Evolutionary conservation across 2,113 vertebrate genomes (phyloP).

Genomic region (Philantomba maxwellii): DNA sequence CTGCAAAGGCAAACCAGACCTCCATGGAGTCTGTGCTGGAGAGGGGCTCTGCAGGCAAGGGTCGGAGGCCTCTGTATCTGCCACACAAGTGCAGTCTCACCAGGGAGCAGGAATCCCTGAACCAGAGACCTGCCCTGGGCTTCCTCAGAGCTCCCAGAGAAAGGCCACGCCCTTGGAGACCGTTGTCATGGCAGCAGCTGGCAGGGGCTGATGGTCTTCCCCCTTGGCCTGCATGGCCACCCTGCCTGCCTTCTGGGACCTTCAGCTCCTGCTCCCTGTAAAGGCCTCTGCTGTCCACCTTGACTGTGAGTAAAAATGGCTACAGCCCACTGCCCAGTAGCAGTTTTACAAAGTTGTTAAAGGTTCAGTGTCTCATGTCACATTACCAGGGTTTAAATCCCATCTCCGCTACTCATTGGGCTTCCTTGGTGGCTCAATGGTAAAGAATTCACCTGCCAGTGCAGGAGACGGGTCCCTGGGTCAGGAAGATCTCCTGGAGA

Average conservation of each 20-base stretch:
- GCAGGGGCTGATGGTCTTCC: not conserved
- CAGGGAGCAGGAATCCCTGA: not conserved
- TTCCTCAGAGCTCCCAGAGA: not conserved
- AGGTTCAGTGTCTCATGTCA: not conserved
- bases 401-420: not conserved
- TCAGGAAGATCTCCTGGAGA: not conserved
- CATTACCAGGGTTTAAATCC: not conserved
- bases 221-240: not conserved
- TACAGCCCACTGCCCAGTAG: not conserved
- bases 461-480: not conserved
- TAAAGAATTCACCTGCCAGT: not conserved
- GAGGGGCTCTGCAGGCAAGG: not conserved
- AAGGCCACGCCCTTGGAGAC: not conserved
- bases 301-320: not conserved
- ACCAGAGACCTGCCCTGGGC: not conserved
- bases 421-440: not conserved
- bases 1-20: not conserved
- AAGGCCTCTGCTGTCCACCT: not conserved
- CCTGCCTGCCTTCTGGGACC: not conserved
- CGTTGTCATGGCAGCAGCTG: slow-evolving; percentile 18
- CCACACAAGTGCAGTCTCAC: not conserved
- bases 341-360: not conserved
- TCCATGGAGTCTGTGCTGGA: not conserved
- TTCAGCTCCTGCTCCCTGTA: not conserved
- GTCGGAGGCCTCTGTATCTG: not conserved